These are phyloP conservation scores for Panorpa germanica DNA, from an alignment of 2,888 invertebrate genomes.

Conservation along the genomic window DNA sequence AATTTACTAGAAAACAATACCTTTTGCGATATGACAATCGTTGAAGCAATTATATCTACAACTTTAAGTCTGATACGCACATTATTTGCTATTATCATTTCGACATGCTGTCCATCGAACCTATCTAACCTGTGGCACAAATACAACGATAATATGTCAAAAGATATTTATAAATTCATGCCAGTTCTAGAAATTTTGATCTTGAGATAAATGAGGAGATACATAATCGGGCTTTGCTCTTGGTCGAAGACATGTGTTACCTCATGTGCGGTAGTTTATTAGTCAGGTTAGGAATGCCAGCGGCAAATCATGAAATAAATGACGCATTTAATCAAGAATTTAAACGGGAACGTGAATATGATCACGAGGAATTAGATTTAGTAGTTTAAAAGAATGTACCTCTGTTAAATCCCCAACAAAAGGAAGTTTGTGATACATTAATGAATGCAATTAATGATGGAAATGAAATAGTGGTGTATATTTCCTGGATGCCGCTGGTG, in stretches of 20 bases:
- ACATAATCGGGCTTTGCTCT: too few relatives aligned
- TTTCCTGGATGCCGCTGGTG: slow-evolving; percentile 12
- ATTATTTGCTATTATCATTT: slow-evolving; percentile 15
- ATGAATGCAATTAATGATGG: slow-evolving; percentile 14
- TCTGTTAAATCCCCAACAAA: slow-evolving; percentile 14
- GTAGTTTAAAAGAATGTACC: too few relatives aligned
- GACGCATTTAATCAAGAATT: too few relatives aligned
- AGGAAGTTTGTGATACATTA: slow-evolving; percentile 14
- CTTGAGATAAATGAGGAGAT: too few relatives aligned
- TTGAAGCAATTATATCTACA: slow-evolving; percentile 12
- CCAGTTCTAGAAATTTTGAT: too few relatives aligned
- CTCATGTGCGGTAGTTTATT: too few relatives aligned
- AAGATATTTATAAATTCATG: slow-evolving; percentile 5
- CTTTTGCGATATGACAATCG: slow-evolving; percentile 14
- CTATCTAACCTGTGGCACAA: too few relatives aligned
- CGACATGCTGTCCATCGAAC: too few relatives aligned
- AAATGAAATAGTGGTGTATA: slow-evolving; percentile 12
- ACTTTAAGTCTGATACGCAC: slow-evolving; percentile 13
- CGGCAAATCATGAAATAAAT: slow-evolving; percentile 11
- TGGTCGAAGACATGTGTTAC: too few relatives aligned
- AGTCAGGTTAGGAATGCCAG: slow-evolving; percentile 11
- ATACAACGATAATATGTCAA: slow-evolving; percentile 2
- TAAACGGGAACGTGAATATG: too few relatives aligned
- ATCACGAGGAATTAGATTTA: too few relatives aligned
- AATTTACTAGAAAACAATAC: slow-evolving; percentile 17